A percentile compares a stretch with the other conserved stretches of the same genome.
phyloP scores from a whole-genome alignment of 2,888 invertebrate genomes.

The Palloptera scutellata region DNA sequence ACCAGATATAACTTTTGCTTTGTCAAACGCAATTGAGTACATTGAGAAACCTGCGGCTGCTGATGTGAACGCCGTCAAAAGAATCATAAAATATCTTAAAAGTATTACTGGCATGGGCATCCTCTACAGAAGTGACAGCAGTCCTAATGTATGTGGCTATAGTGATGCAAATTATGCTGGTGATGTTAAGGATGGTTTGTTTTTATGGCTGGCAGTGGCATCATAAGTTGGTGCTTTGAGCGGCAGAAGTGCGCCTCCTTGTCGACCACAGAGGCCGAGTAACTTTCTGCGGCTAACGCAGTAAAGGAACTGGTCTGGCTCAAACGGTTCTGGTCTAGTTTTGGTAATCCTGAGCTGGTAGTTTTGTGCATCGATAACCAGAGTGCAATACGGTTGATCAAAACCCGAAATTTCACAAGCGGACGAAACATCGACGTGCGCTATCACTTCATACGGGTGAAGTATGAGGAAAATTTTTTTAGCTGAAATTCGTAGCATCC shows the following conservation, averaged over 20 bases:
- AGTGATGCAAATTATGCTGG: slow-evolving; percentile 3
- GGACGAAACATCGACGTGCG: slow-evolving; percentile 27
- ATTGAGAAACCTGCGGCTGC: neutral
- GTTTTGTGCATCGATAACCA: slow-evolving; percentile 8
- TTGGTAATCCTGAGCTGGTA: no score
- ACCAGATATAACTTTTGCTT: neutral
- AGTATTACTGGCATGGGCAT: neutral
- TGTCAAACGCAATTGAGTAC: neutral
- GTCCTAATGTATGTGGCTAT: neutral
- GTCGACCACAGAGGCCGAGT: slow-evolving; percentile 15
- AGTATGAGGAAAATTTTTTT: slow-evolving; percentile 13
- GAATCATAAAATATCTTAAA: neutral
- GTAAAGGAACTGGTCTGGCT: slow-evolving; percentile 26
- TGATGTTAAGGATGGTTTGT: slow-evolving; percentile 3
- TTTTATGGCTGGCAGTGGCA: neutral
- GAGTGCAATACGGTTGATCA: slow-evolving; percentile 20
- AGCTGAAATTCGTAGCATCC: slow-evolving; percentile 17
- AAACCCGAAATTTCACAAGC: slow-evolving; percentile 24
- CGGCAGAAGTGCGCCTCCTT: slow-evolving; percentile 4
- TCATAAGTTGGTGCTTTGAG: slow-evolving; percentile 7
- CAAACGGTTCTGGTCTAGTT: no score
- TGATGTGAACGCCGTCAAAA: neutral
- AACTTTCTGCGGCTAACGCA: slow-evolving; percentile 16
- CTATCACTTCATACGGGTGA: slow-evolving; percentile 23
- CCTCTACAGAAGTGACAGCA: neutral